These are phyloP conservation scores for Cyclina sinensis DNA, from an alignment of 1,140 invertebrate genomes.

Conservation along the genomic window DNA sequence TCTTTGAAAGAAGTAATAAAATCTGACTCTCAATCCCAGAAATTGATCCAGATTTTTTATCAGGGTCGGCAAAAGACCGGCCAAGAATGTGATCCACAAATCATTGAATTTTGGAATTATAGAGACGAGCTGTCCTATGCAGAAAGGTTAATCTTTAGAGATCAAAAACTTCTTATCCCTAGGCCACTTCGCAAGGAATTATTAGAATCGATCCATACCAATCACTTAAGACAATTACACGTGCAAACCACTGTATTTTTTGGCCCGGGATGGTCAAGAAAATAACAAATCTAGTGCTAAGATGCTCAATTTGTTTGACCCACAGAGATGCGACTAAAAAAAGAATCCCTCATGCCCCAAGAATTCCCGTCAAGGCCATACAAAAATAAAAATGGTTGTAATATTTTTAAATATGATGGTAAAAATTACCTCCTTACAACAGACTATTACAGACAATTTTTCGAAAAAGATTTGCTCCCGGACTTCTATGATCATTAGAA, in stretches of 20 bases:
- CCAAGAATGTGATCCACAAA: conserved; percentile 1
- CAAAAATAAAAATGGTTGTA: no score
- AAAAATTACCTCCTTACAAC: no score
- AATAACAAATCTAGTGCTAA: neutral
- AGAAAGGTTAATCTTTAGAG: conserved; percentile 51
- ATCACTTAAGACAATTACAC: neutral
- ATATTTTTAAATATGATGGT: no score
- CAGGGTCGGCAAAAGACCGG: conserved; percentile 52
- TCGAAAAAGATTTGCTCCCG: no score
- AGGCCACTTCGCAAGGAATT: no score
- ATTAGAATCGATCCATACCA: neutral
- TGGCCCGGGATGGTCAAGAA: no score
- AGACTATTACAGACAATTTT: no score
- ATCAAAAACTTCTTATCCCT: conserved; percentile 29
- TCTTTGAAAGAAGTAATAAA: neutral
- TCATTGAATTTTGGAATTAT: conserved; percentile 61
- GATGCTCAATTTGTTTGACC: neutral
- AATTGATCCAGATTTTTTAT: conserved; percentile 29
- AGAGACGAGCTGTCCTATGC: conserved; percentile 48
- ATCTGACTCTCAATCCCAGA: conserved; percentile 35
- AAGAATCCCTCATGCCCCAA: no score
- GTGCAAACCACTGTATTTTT: neutral
- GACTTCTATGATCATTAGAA: no score
- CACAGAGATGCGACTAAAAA: conserved; percentile 1
- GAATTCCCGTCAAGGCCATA: no score